phyloP scores from a whole-genome alignment of 2,888 invertebrate genomes.

The Tuta absoluta region DNA sequence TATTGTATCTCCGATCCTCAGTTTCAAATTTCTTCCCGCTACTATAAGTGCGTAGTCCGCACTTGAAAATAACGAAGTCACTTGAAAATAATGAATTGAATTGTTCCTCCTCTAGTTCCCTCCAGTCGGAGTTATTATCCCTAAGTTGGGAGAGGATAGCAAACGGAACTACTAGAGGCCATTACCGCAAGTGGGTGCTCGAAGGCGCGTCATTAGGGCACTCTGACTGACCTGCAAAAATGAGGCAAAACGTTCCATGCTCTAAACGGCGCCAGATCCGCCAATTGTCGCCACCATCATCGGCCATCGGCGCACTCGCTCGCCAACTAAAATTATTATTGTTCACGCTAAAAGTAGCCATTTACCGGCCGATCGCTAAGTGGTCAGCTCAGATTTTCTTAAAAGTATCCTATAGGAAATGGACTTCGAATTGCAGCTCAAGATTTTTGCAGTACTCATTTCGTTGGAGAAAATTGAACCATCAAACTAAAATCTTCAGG shows the following conservation, averaged over 20 bases:
- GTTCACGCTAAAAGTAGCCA: slow-evolving; percentile 78
- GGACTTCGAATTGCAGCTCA: slow-evolving; percentile 21
- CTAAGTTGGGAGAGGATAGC: slow-evolving; percentile 13
- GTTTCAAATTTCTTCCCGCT: not conserved
- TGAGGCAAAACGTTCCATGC: slow-evolving; percentile 43
- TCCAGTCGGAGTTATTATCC: slow-evolving; percentile 16
- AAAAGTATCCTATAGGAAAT: slow-evolving; percentile 30
- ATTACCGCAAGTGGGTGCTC: slow-evolving; percentile 53
- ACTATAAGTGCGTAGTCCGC: slow-evolving; percentile 16
- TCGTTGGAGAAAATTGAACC: slow-evolving; percentile 18
- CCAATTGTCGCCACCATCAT: slow-evolving; percentile 56
- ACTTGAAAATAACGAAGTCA: slow-evolving; percentile 12
- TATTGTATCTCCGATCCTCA: not conserved
- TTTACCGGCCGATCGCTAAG: slow-evolving; percentile 66
- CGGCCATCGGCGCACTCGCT: slow-evolving; percentile 78
- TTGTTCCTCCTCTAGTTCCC: slow-evolving; percentile 12
- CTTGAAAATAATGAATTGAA: slow-evolving; percentile 16
- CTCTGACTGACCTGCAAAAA: slow-evolving; percentile 68
- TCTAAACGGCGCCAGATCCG: slow-evolving; percentile 13
- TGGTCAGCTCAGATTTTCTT: slow-evolving; percentile 46
- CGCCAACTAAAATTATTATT: slow-evolving; percentile 79
- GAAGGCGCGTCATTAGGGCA: slow-evolving; percentile 59
- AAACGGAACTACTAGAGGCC: slow-evolving; percentile 29
- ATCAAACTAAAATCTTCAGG: not conserved
- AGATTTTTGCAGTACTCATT: slow-evolving; percentile 18